Evolutionary conservation across 2,888 invertebrate species (phyloP).

Genomic region (Galerucella calmariensis): DNA sequence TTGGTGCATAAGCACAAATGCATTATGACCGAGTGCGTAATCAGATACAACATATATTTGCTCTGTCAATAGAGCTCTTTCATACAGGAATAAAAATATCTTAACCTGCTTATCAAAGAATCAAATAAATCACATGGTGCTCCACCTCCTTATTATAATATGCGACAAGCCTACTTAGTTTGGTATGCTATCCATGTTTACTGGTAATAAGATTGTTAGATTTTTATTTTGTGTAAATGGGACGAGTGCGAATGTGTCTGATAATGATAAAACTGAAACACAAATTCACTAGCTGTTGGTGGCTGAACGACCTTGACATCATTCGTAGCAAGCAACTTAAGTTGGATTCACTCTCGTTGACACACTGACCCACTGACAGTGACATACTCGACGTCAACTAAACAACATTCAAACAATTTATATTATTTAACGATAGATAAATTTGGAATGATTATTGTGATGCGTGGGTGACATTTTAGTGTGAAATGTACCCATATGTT

Average conservation of each 20-base stretch:
- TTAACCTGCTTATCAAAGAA: neutral
- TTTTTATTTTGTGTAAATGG: constrained; percentile 44
- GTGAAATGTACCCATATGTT: too few species aligned
- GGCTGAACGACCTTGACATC: constrained; percentile 41
- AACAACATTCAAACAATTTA: constrained; percentile 37
- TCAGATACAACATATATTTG: too few species aligned
- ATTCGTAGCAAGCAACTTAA: constrained; percentile 31
- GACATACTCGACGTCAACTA: constrained; percentile 48
- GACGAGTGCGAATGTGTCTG: constrained; percentile 44
- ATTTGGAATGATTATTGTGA: neutral
- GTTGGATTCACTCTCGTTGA: constrained; percentile 58
- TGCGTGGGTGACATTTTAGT: neutral
- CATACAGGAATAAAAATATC: neutral
- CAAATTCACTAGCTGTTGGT: constrained; percentile 48
- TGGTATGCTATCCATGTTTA: constrained; percentile 23
- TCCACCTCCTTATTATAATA: neutral
- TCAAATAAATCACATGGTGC: neutral
- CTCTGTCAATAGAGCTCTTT: too few species aligned
- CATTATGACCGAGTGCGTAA: too few species aligned
- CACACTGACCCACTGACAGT: constrained; percentile 60
- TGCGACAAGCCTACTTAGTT: neutral
- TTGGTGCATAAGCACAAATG: too few species aligned
- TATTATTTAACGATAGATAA: constrained; percentile 14
- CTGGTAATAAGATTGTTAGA: constrained; percentile 19
- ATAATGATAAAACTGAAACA: constrained; percentile 50